A percentile compares a stretch with the other conserved stretches of the same genome.
phyloP scores from a whole-genome alignment of 2,888 invertebrate genomes.

The Ctenicera cuprea region DNA sequence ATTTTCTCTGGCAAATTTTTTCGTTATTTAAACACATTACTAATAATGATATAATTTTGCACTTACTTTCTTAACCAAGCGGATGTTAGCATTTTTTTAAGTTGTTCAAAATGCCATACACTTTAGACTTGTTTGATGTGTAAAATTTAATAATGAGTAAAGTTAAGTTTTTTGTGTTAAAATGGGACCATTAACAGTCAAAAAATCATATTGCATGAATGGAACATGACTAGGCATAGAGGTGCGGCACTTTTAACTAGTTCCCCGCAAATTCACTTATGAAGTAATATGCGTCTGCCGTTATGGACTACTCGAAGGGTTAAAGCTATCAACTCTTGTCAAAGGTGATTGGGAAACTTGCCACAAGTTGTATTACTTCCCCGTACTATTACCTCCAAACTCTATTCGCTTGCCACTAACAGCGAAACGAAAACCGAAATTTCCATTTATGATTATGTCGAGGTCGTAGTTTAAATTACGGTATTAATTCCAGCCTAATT shows the following conservation, averaged over 20 bases:
- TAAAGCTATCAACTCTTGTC: slow-evolving; percentile 57
- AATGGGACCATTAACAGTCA: not conserved
- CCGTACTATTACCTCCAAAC: slow-evolving; percentile 37
- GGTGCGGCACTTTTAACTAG: slow-evolving; percentile 28
- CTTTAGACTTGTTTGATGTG: no score
- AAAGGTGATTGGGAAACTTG: slow-evolving; percentile 59
- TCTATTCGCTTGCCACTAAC: slow-evolving; percentile 47
- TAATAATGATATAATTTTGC: no score
- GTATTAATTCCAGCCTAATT: no score
- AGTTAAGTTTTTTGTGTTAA: no score
- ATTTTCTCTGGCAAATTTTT: not conserved
- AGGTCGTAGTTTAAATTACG: no score
- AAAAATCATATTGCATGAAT: not conserved
- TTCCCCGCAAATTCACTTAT: slow-evolving; percentile 42
- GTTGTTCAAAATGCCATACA: no score
- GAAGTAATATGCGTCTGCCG: slow-evolving; percentile 40
- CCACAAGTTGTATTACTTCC: slow-evolving; percentile 54
- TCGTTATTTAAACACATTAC: not conserved
- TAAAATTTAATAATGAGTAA: no score
- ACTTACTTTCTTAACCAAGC: no score
- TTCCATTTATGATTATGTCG: slow-evolving; percentile 17
- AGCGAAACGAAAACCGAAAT: slow-evolving; percentile 32
- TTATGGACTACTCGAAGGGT: slow-evolving; percentile 44
- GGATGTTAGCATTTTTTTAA: no score
- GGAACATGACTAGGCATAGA: slow-evolving; percentile 14